Evolutionary conservation across 2,888 invertebrate genomes (phyloP), one percentile per base, ranked within the genome.

Genomic region (Philopedon plagiatum): DNA sequence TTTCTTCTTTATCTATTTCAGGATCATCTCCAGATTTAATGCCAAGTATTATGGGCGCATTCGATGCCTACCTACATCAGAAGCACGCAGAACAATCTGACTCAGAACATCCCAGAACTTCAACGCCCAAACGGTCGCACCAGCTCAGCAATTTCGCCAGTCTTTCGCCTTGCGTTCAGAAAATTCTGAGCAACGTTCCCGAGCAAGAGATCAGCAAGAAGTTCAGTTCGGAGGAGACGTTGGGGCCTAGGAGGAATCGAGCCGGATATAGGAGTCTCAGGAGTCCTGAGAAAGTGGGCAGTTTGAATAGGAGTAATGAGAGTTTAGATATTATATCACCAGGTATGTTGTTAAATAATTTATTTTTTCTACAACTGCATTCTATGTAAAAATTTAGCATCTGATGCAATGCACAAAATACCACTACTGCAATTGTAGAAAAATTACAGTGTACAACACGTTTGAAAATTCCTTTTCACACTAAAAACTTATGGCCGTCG

Each of bases 11-110:
- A 79, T 90, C 86, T 82, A 79, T 90, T 90, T 51, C 91, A 96
- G 96, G 95, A 85, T 92, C 94, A 82, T 93, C 94, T 79, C 92
- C 93, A 80, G 96, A 96, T 85, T 88, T 96, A 85, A 92, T 94
- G 84, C 94, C 95, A 72, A 93, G 94, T 78, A 89, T 96, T 75
- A 90, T 96, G 86, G 94, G 93, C 76, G 93, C 95, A 86, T 95
- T 95, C 85, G 96, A 96, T 87, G 93, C 93, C 76, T 88, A 95
- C 77, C 88, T 88, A 80, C 87, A 87, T 71, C 81, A 75, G 64
- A 78, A 76, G 56, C 34, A 56, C 21, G 18, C 41, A 32, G 51
- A 68, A 15, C 34, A 34, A 69, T 71, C 76, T 68, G 46, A 69
- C 41, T 75, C 79, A 19, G 39, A 71, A 56, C 76, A 79, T 63